Conservation (phyloP, 2,888 invertebrate genomes). For the Camptogramma bilineatum region DNA sequence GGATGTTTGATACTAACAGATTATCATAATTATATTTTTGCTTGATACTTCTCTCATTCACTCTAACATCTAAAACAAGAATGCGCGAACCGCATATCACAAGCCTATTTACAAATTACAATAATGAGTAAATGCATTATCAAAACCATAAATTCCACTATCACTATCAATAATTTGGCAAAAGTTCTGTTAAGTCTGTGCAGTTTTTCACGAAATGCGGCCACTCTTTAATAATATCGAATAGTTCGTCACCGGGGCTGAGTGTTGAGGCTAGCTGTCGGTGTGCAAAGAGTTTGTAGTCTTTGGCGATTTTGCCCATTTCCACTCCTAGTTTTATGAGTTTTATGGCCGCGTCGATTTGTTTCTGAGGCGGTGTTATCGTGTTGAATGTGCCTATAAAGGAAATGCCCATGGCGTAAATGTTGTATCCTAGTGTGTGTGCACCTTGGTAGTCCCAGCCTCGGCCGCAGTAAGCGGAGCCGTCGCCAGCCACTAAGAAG, state of each 20-base stretch:
- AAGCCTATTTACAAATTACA: not conserved
- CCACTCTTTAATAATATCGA: constrained; percentile 88
- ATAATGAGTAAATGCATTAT: constrained; percentile 25
- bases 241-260: constrained; percentile 89
- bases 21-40: no score
- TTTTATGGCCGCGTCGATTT: constrained; percentile 86
- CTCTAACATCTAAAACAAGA: no score
- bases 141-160: constrained; percentile 22
- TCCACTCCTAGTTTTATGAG: constrained; percentile 87
- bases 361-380: constrained; percentile 76
- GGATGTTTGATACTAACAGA: no score
- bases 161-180: constrained; percentile 59
- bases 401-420: constrained; percentile 88
- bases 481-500: constrained; percentile 92
- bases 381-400: constrained; percentile 90
- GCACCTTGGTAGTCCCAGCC: constrained; percentile 91
- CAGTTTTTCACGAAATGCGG: constrained; percentile 85
- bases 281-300: constrained; percentile 89
- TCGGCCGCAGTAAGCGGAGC: constrained; percentile 89
- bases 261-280: constrained; percentile 87
- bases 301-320: constrained; percentile 84
- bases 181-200: constrained; percentile 55
- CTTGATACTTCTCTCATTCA: no score
- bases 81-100: no score
- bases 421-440: constrained; percentile 89